A percentile compares a stretch with the other conserved stretches of the same genome.
Conservation (phyloP, 2,797 vertebrate species). For the Sebastes reedi region DNA sequence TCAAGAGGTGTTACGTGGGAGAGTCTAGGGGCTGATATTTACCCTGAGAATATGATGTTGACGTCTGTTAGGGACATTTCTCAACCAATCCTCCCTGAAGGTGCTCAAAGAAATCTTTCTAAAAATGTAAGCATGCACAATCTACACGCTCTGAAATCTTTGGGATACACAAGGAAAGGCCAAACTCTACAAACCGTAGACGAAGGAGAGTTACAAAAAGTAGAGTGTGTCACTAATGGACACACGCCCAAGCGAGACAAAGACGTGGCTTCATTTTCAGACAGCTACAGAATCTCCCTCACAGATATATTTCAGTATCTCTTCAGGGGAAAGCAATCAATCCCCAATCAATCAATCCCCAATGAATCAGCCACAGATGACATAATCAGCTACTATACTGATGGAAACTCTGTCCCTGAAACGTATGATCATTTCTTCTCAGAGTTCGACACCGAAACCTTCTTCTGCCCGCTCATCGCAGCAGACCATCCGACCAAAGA, state of each 20-base stretch:
- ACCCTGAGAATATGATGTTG: slow-evolving; percentile 35
- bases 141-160: slow-evolving; percentile 68
- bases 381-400: neutral
- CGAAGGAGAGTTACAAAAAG: slow-evolving; percentile 33
- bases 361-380: slow-evolving; percentile 42
- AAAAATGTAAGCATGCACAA: slow-evolving; percentile 80
- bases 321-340: slow-evolving; percentile 65
- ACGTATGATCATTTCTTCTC: slow-evolving; percentile 91
- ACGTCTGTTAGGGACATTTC: slow-evolving; percentile 41
- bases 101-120: slow-evolving; percentile 66
- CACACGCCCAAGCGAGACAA: neutral
- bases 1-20: slow-evolving; percentile 62
- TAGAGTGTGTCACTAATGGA: slow-evolving; percentile 3
- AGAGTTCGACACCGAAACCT: slow-evolving; percentile 81
- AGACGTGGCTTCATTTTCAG: slow-evolving; percentile 40
- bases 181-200: slow-evolving; percentile 46
- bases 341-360: slow-evolving; percentile 31
- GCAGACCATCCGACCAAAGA: slow-evolving; percentile 41
- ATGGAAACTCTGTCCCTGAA: slow-evolving; percentile 83
- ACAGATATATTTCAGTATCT: slow-evolving; percentile 74
- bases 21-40: slow-evolving; percentile 19
- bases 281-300: slow-evolving; percentile 69
- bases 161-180: slow-evolving; percentile 19
- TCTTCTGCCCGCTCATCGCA: slow-evolving; percentile 68
- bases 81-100: slow-evolving; percentile 31